Base-by-base conservation (phyloP, 2,888 invertebrate genomes). In the Drosophila seclusa region DNA sequence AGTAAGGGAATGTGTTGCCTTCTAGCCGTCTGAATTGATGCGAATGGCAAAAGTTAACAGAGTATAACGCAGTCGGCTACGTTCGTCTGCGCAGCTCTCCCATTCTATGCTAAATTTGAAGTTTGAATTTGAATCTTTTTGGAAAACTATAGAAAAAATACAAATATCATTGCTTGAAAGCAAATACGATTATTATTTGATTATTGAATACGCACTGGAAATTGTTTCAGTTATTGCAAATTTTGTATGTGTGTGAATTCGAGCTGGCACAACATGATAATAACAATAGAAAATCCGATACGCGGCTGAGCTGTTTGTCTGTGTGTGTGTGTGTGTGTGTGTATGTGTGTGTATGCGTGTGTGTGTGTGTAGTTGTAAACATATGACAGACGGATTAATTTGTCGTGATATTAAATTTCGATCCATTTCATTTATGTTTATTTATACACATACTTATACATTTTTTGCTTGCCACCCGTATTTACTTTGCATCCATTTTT, bases 301-400 rank as follows among this genome's bases (percentile, higher is more conserved):
- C 21, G 21, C 21, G 21, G 4, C 31, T 13, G 7, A 45, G 45
- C 21, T 16, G 21, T 21, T 42, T 42, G 21, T 2, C 2, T 40
- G 10, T 10, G n/a, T 10, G n/a, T 40, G 40, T 21, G 11, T 42
- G 0, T 34, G 10, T 32, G 32, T 31, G 31, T 32, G 31, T 32
- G n/a, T n/a, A n/a, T n/a, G 29, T 6, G 27, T 27, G 27, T 27
- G 27, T 27, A 0, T 4, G 0, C 5, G 40, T 10, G 10, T n/a
- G 40, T 31, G 31, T 13, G 6, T 2, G 11, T 5, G 34, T 1
- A n/a, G 32, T 64, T 79, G 75, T 69, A 48, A 52, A 52, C 54
- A 64, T 54, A 69, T 61, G 77, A 77, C 53, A 70, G 34, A 59
- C 55, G 80, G 67, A 76, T 80, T 80, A 70, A 71, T 76, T 80